These are phyloP conservation scores for Neomonachus schauinslandi DNA, from an alignment of 2,113 vertebrate genomes.

Conservation along the genomic window DNA sequence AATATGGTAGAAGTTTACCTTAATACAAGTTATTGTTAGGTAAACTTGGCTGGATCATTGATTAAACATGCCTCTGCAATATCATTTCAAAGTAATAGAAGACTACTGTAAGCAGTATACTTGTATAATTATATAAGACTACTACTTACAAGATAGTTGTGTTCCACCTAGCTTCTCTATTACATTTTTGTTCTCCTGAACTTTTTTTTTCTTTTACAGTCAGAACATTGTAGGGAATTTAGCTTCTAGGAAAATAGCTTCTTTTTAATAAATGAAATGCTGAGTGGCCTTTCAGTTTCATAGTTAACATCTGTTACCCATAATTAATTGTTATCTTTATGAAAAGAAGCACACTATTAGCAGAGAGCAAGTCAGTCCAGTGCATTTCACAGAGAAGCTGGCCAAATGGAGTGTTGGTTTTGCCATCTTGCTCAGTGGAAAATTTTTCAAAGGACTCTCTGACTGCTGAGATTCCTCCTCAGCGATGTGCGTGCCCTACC, in stretches of 20 bases:
- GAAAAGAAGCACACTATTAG: neutral
- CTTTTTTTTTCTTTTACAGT: neutral
- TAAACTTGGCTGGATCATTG: neutral
- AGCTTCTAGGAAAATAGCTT: conserved; percentile 34
- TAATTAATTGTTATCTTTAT: conserved; percentile 57
- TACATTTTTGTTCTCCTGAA: neutral
- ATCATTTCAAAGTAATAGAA: neutral
- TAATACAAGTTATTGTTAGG: neutral
- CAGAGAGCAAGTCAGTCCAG: neutral
- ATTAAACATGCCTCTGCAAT: neutral
- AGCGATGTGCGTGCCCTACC: neutral
- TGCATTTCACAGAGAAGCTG: neutral
- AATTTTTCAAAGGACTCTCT: neutral
- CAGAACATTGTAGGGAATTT: conserved; percentile 3
- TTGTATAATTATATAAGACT: neutral
- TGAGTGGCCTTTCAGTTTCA: conserved; percentile 42
- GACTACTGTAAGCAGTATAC: neutral
- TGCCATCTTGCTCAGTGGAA: neutral
- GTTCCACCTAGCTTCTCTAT: neutral
- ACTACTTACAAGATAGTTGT: neutral
- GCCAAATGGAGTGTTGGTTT: neutral
- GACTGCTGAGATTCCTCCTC: neutral
- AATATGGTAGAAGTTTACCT: neutral
- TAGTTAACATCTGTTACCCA: conserved; percentile 59
- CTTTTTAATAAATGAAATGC: conserved; percentile 46